phyloP scores from a whole-genome alignment of 2,888 invertebrate genomes.

The Eulithis prunata region DNA sequence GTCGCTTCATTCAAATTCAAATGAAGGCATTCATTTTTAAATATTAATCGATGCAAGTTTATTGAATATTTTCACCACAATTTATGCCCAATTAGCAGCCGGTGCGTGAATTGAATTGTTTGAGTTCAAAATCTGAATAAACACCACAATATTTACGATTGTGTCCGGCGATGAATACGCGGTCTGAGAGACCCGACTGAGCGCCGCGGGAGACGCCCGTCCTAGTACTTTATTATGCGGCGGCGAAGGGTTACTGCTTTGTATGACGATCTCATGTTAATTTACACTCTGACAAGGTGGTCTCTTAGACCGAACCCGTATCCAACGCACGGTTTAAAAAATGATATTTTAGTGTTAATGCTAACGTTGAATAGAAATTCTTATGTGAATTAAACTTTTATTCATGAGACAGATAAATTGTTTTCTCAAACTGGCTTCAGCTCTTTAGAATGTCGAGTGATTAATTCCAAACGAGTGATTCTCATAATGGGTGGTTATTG shows the following conservation, averaged over 20 bases:
- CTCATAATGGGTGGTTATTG: slow-evolving; percentile 38
- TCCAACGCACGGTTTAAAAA: slow-evolving; percentile 59
- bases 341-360: slow-evolving; percentile 80
- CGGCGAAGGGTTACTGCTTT: slow-evolving; percentile 79
- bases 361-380: slow-evolving; percentile 60
- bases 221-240: slow-evolving; percentile 66
- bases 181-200: slow-evolving; percentile 53
- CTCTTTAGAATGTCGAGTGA: slow-evolving; percentile 23
- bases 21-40: slow-evolving; percentile 75
- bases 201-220: slow-evolving; percentile 65
- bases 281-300: slow-evolving; percentile 78
- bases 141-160: slow-evolving; percentile 84
- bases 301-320: slow-evolving; percentile 55
- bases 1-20: slow-evolving; percentile 70
- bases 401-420: slow-evolving; percentile 44
- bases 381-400: slow-evolving; percentile 53
- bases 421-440: slow-evolving; percentile 18
- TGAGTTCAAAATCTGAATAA: slow-evolving; percentile 80
- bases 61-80: slow-evolving; percentile 81
- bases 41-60: slow-evolving; percentile 80
- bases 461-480: slow-evolving; percentile 39
- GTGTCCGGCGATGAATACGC: slow-evolving; percentile 76
- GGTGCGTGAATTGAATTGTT: slow-evolving; percentile 84
- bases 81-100: slow-evolving; percentile 82
- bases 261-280: slow-evolving; percentile 78